Percentiles rank a stretch among this genome's conserved stretches.
phyloP scores from a whole-genome alignment of 2,888 invertebrate genomes.

The Ectemnius cavifrons region DNA sequence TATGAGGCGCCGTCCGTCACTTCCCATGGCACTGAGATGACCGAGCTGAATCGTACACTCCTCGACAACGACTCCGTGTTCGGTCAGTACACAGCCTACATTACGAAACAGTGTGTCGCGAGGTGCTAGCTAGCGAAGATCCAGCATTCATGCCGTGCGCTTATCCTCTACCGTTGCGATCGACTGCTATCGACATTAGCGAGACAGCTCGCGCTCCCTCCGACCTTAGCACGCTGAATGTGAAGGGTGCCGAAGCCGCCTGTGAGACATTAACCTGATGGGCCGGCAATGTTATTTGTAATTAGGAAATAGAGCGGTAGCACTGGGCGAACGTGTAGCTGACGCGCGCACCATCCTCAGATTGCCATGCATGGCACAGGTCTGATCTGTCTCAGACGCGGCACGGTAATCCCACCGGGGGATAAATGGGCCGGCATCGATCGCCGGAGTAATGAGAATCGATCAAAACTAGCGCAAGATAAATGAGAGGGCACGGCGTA shows the following conservation, averaged over 20 bases:
- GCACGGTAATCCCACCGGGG: constrained; percentile 40
- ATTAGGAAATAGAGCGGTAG: too few species aligned
- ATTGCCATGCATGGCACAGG: too few species aligned
- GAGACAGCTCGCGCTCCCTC: constrained; percentile 1
- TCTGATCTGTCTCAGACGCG: neutral
- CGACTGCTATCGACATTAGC: constrained; percentile 11
- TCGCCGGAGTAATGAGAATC: constrained; percentile 51
- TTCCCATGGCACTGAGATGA: constrained; percentile 88
- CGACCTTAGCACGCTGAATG: too few species aligned
- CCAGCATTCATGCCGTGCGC: too few species aligned
- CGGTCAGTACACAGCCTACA: constrained; percentile 81
- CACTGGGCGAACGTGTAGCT: too few species aligned
- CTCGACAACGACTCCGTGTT: constrained; percentile 89
- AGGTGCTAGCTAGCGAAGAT: constrained; percentile 56
- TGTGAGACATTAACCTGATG: too few species aligned
- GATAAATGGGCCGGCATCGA: constrained; percentile 54
- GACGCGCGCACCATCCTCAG: too few species aligned
- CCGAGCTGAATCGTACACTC: constrained; percentile 89
- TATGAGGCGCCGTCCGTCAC: constrained; percentile 87
- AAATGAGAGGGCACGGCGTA: constrained; percentile 45
- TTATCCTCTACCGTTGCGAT: too few species aligned
- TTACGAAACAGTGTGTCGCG: constrained; percentile 68
- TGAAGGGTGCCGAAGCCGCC: too few species aligned
- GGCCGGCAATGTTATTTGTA: too few species aligned
- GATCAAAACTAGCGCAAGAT: constrained; percentile 48